Percentiles rank a stretch among this genome's conserved stretches.
Conservation (phyloP, 2,888 invertebrate species). For the Phorcus lineatus region DNA sequence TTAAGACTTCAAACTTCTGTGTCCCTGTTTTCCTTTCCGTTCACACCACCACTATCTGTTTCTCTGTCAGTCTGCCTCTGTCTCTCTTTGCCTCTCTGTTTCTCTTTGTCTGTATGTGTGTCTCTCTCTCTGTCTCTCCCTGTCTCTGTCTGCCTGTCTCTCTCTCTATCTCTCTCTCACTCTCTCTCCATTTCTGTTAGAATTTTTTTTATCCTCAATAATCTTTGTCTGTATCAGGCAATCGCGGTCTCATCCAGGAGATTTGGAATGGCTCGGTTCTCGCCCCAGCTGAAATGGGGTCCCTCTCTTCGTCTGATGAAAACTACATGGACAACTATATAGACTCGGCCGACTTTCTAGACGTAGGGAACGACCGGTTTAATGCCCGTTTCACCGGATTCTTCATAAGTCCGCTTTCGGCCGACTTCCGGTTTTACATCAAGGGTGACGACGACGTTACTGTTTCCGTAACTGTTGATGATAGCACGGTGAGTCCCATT, state of each 20-base stretch:
- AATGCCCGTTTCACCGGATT: constrained; percentile 34
- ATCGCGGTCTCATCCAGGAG: constrained; percentile 37
- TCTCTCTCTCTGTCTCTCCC: background rate
- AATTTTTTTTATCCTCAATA: background rate
- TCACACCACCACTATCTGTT: too few relatives aligned
- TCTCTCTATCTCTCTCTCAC: background rate
- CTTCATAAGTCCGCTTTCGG: constrained; percentile 48
- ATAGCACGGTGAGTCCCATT: too few relatives aligned
- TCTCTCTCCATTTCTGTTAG: background rate
- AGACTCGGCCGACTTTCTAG: constrained; percentile 29
- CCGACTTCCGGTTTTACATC: constrained; percentile 46
- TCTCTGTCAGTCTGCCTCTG: too few relatives aligned
- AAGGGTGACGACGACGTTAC: constrained; percentile 44
- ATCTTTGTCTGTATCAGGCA: constrained; percentile 29
- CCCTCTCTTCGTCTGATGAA: constrained; percentile 20
- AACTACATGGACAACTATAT: constrained; percentile 29
- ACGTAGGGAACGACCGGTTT: constrained; percentile 4
- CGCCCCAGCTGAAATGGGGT: constrained; percentile 27
- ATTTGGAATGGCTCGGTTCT: constrained; percentile 34
- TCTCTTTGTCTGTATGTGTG: too few relatives aligned
- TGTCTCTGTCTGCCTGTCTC: background rate
- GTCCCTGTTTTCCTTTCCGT: too few relatives aligned
- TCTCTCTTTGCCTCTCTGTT: too few relatives aligned
- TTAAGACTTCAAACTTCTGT: too few relatives aligned
- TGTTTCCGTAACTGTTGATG: too few relatives aligned